Percentiles rank a stretch among this genome's conserved stretches.
Conservation (phyloP, 2,888 invertebrate species). For the Dendrolimus pini region DNA sequence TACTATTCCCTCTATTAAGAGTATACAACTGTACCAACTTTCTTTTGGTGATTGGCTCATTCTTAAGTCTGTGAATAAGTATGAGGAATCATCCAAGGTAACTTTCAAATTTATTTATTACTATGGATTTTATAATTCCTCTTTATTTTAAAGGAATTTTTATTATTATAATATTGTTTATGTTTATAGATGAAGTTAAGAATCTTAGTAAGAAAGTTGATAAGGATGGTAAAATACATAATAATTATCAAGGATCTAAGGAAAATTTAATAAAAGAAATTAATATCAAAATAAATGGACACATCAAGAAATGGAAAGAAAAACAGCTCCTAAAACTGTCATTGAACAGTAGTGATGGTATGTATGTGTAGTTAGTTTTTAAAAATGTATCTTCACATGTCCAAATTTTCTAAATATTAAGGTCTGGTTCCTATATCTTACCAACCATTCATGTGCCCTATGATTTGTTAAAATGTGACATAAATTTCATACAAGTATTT, state of each 20-base stretch:
- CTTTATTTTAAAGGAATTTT: conserved; percentile 2
- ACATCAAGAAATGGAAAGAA: conserved; percentile 49
- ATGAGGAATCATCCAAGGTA: no score
- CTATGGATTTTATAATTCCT: no score
- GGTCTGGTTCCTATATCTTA: no score
- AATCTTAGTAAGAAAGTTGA: conserved; percentile 47
- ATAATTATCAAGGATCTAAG: conserved; percentile 23
- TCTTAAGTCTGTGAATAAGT: no score
- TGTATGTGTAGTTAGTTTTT: neutral
- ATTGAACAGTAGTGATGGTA: conserved; percentile 12
- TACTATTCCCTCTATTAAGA: no score
- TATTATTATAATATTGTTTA: neutral
- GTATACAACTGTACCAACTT: no score
- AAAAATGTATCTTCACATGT: neutral
- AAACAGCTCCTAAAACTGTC: conserved; percentile 36
- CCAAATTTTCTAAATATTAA: no score
- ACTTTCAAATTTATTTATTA: no score
- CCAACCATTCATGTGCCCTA: no score
- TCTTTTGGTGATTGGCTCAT: no score
- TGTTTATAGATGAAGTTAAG: conserved; percentile 51
- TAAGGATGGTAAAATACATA: conserved; percentile 25
- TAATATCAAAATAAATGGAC: conserved; percentile 29
- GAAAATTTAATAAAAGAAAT: conserved; percentile 34
- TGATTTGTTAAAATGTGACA: no score
- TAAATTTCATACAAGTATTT: no score